phyloP scores from a whole-genome alignment of 1,140 invertebrate genomes.

The Cylas formicarius region DNA sequence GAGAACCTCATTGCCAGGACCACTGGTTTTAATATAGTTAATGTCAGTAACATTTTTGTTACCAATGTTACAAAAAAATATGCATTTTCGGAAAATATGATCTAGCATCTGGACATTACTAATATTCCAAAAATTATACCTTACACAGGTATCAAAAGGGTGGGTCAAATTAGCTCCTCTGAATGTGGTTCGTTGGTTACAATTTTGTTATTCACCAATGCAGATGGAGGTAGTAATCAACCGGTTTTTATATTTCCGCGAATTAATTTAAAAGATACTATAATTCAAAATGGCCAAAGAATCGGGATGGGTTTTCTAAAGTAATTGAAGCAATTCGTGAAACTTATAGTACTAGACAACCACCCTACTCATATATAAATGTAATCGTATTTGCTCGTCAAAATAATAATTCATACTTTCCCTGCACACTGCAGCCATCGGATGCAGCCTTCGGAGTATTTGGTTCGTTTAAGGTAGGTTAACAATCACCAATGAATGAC shows the following conservation, averaged over 20 bases:
- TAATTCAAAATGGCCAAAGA: conserved; percentile 40
- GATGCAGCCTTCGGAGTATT: no score
- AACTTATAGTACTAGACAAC: conserved; percentile 39
- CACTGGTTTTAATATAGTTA: no score
- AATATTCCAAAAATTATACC: no score
- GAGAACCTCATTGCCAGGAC: no score
- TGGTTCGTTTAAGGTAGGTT: no score
- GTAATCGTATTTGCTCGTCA: conserved; percentile 20
- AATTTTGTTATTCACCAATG: conserved; percentile 31
- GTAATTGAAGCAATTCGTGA: conserved; percentile 40
- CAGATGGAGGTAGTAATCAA: conserved; percentile 32
- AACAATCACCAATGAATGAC: no score
- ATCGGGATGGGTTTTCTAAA: conserved; percentile 38
- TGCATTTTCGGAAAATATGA: no score
- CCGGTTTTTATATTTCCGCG: conserved; percentile 39
- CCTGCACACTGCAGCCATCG: conserved; percentile 44
- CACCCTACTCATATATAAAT: conserved; percentile 36
- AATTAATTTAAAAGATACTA: conserved; percentile 38
- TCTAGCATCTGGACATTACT: no score
- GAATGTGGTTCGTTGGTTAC: conserved; percentile 40
- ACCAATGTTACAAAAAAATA: no score
- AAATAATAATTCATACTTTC: conserved; percentile 41
- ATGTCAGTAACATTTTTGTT: no score
- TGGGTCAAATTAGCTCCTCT: conserved; percentile 41
- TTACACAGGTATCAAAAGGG: no score